Evolutionary conservation across 2,797 vertebrate species (phyloP).

Genomic region (Stomatorhinus walkeri): DNA sequence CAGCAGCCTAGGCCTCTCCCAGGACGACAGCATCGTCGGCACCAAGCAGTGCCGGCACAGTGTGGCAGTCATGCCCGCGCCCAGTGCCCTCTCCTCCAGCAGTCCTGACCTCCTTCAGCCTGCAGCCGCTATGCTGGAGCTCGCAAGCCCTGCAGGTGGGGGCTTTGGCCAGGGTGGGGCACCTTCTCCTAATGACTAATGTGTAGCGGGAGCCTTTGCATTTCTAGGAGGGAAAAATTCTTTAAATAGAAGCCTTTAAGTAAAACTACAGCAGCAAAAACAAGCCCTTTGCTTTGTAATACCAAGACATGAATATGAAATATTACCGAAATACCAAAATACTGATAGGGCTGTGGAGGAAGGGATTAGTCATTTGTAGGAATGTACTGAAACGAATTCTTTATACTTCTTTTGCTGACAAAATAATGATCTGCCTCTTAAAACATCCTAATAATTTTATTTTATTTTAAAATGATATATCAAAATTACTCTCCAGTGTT

Average conservation of each 20-base stretch:
- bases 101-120: constrained; percentile 92
- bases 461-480: neutral
- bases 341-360: neutral
- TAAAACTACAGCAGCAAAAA: no score
- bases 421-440: neutral
- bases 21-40: constrained; percentile 95
- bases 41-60: constrained; percentile 91
- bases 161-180: neutral
- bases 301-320: neutral
- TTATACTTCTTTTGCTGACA: neutral
- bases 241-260: neutral
- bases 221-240: neutral
- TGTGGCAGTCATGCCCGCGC: constrained; percentile 90
- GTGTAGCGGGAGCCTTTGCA: neutral
- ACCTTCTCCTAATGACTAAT: neutral
- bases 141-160: constrained; percentile 82
- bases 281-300: neutral
- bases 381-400: neutral
- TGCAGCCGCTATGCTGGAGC: constrained; percentile 80
- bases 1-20: constrained; percentile 80
- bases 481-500: neutral
- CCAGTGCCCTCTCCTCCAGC: constrained; percentile 83
- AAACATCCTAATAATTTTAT: neutral
- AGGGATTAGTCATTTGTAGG: neutral
- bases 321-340: neutral